A percentile compares a stretch with the other conserved stretches of the same genome.
phyloP scores from a whole-genome alignment of 2,113 vertebrate species.

The Nicator chloris region DNA sequence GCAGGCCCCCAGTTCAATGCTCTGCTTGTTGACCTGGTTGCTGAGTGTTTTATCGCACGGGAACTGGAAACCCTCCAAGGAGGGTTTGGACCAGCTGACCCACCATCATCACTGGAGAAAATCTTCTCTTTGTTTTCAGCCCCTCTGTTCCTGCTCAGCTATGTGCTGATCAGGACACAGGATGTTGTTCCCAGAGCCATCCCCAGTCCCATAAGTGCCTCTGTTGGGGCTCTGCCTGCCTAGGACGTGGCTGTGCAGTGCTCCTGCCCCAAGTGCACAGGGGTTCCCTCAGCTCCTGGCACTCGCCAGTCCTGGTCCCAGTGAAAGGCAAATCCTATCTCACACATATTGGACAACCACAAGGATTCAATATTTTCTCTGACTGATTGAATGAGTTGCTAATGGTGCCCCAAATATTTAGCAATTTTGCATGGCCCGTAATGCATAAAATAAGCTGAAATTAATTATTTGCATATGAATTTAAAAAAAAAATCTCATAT shows the following conservation, averaged over 20 bases:
- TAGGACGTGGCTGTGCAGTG: fast-evolving
- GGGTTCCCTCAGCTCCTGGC: fast-evolving
- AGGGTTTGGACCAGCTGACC: neutral
- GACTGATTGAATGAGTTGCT: neutral
- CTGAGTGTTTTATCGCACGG: neutral
- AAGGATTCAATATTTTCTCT: neutral
- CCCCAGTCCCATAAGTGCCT: fast-evolving
- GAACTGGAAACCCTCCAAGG: neutral
- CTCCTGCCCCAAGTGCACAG: fast-evolving
- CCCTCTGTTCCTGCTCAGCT: neutral
- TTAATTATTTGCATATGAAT: neutral
- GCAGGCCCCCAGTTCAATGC: neutral
- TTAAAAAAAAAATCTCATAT: neutral
- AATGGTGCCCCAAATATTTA: neutral
- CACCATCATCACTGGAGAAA: fast-evolving
- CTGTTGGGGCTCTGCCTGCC: fast-evolving
- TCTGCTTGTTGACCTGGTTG: neutral
- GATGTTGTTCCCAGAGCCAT: neutral
- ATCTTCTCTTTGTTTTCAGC: neutral
- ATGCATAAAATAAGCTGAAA: neutral
- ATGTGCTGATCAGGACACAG: fast-evolving
- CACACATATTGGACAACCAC: neutral
- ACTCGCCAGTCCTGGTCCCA: fast-evolving
- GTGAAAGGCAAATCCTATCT: neutral
- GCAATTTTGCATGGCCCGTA: neutral